phyloP scores from a whole-genome alignment of 2,888 invertebrate genomes.

The Iselma pallidipennis region DNA sequence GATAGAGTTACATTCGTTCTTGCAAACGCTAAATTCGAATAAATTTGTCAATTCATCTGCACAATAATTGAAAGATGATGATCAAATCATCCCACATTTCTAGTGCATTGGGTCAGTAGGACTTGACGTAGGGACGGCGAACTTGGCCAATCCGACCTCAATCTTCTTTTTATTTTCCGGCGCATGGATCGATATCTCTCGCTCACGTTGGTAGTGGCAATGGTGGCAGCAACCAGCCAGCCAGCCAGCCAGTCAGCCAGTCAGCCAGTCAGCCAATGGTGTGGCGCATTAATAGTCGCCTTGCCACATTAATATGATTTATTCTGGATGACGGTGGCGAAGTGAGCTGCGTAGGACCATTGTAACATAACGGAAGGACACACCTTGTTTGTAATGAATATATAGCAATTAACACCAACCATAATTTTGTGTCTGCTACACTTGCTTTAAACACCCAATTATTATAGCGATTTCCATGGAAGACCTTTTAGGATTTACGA shows the following conservation, averaged over 20 bases:
- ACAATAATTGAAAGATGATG: neutral
- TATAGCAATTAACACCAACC: slow-evolving; percentile 1
- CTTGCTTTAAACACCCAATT: slow-evolving; percentile 14
- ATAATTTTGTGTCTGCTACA: slow-evolving; percentile 15
- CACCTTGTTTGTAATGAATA: slow-evolving; percentile 2
- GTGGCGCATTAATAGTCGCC: slow-evolving; percentile 10
- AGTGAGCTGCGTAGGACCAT: neutral
- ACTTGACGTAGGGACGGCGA: neutral
- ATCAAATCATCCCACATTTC: neutral
- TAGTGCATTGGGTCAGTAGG: slow-evolving; percentile 10
- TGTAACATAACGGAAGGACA: neutral
- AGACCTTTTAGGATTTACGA: neutral
- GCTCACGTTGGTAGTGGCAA: neutral
- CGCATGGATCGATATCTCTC: slow-evolving; percentile 14
- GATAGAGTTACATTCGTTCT: neutral
- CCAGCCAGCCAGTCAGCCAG: neutral
- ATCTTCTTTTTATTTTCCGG: slow-evolving; percentile 15
- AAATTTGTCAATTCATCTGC: neutral
- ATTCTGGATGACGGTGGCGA: neutral
- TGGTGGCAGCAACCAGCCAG: neutral
- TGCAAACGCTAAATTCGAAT: neutral
- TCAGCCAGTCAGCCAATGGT: neutral
- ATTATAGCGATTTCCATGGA: neutral
- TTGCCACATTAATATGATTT: slow-evolving; percentile 13
- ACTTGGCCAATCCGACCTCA: neutral